These are phyloP conservation scores for Mormyrus proboscirostris DNA, from an alignment of 2,797 vertebrate genomes.

Conservation along the genomic window DNA sequence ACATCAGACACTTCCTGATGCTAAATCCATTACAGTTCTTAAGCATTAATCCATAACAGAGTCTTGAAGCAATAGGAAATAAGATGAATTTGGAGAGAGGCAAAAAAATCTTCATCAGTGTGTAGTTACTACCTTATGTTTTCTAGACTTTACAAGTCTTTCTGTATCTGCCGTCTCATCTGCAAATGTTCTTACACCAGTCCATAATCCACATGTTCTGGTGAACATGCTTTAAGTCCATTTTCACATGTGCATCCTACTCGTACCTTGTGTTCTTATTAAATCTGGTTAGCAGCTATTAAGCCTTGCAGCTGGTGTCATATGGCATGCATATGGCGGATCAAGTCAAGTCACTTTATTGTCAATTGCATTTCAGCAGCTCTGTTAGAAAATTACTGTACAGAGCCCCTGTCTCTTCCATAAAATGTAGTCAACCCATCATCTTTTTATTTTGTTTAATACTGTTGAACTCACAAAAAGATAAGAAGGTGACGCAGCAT, in stretches of 20 bases:
- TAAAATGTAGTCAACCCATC: neutral
- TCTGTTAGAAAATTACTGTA: neutral
- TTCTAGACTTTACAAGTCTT: neutral
- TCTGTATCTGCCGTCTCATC: neutral
- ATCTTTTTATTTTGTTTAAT: neutral
- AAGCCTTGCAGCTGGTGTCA: neutral
- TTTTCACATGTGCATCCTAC: neutral
- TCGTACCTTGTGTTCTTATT: neutral
- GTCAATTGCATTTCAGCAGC: neutral
- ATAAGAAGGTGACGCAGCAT: neutral
- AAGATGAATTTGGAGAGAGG: conserved; percentile 1
- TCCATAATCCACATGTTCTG: neutral
- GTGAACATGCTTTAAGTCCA: neutral
- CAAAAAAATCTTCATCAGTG: conserved; percentile 6
- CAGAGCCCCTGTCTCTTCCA: neutral
- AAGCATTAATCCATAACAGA: neutral
- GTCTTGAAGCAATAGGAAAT: neutral
- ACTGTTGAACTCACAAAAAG: neutral
- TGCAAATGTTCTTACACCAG: neutral
- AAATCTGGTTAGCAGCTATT: neutral
- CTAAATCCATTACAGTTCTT: neutral
- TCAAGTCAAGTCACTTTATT: neutral
- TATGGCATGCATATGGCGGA: neutral
- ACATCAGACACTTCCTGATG: conserved; percentile 7
- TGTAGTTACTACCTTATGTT: neutral